Conservation (phyloP, 2,888 invertebrate species). For the Cosmopolites sordidus region DNA sequence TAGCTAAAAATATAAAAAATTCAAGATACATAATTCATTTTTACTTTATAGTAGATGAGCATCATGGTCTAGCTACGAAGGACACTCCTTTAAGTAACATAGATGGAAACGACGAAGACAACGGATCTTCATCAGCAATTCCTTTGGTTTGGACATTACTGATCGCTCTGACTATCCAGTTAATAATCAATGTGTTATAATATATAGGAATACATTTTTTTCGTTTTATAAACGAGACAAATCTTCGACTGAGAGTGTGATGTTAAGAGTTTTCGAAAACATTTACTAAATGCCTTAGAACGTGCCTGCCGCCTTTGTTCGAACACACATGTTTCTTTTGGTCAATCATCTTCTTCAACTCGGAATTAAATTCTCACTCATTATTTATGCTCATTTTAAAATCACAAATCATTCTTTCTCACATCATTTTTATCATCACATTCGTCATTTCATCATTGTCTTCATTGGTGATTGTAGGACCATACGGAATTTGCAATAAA, state of each 20-base stretch:
- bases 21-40: too few species aligned
- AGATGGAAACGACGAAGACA: background rate
- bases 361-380: too few species aligned
- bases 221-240: constrained; percentile 37
- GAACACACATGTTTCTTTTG: too few species aligned
- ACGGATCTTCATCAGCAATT: constrained; percentile 15
- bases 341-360: too few species aligned
- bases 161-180: constrained; percentile 26
- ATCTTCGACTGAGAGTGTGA: constrained; percentile 33
- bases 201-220: constrained; percentile 18
- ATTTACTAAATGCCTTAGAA: background rate
- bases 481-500: too few species aligned
- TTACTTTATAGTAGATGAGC: background rate
- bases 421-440: too few species aligned
- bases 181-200: constrained; percentile 30
- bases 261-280: background rate
- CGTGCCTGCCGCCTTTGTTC: background rate
- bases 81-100: background rate
- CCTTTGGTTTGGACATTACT: constrained; percentile 26
- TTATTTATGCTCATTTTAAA: too few species aligned
- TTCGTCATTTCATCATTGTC: too few species aligned
- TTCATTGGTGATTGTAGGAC: too few species aligned
- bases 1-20: too few species aligned
- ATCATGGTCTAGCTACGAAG: background rate
- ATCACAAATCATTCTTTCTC: too few species aligned